These are phyloP conservation scores for Calonectris borealis DNA, from an alignment of 2,113 vertebrate species.

Conservation along the genomic window DNA sequence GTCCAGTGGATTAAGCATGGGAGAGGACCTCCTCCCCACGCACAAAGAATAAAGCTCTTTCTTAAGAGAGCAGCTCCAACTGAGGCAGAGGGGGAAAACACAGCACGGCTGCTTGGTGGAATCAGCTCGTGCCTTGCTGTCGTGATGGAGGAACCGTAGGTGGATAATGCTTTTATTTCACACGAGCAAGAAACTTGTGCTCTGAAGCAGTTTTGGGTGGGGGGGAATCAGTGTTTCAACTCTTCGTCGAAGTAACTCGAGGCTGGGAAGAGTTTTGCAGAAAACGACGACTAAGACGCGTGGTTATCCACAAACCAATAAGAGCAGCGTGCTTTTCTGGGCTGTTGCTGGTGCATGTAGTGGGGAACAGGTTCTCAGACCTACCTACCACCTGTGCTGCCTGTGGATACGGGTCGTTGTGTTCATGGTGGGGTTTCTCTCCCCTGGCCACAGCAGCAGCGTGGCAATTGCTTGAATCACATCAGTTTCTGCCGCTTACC, in stretches of 20 bases:
- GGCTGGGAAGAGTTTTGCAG: not conserved
- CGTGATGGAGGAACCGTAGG: rapidly evolving
- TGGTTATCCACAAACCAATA: not conserved
- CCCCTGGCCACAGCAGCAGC: not conserved
- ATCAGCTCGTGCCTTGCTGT: not conserved
- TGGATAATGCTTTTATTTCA: not conserved
- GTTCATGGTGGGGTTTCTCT: not conserved
- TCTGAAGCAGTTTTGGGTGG: not conserved
- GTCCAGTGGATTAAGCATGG: not conserved
- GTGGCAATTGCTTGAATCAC: not conserved
- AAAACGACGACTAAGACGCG: rapidly evolving
- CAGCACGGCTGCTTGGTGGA: not conserved
- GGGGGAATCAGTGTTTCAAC: not conserved
- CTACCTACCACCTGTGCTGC: not conserved
- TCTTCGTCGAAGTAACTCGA: not conserved
- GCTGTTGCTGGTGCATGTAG: not conserved
- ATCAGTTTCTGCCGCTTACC: not conserved
- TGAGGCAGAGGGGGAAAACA: not conserved
- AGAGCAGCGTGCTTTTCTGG: not conserved
- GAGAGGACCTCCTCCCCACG: not conserved
- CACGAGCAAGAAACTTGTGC: not conserved
- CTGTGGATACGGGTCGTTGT: rapidly evolving
- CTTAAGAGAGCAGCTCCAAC: not conserved
- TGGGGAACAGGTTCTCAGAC: not conserved
- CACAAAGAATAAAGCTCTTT: not conserved